Evolutionary conservation across 2,797 vertebrate genomes (phyloP).

Genomic region (Characodon lateralis): DNA sequence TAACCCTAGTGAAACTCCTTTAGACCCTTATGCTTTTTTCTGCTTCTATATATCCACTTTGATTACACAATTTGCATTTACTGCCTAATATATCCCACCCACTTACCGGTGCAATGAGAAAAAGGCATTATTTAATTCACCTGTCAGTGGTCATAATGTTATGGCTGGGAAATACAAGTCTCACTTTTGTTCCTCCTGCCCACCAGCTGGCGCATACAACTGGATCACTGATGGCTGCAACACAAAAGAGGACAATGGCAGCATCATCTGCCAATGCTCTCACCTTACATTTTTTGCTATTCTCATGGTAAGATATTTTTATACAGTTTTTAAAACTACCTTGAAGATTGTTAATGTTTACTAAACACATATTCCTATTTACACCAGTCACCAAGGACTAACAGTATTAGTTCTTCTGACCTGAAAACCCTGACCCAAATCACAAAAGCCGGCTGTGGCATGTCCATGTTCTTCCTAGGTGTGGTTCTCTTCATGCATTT

Average conservation of each 20-base stretch:
- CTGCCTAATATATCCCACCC: too few relatives aligned
- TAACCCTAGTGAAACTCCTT: too few relatives aligned
- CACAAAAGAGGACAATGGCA: slow-evolving; percentile 17
- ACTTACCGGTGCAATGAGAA: too few relatives aligned
- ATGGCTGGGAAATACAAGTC: neutral
- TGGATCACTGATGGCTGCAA: slow-evolving; percentile 53
- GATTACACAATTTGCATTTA: too few relatives aligned
- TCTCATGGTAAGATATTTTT: slow-evolving; percentile 54
- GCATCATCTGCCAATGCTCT: slow-evolving; percentile 59
- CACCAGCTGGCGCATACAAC: slow-evolving; percentile 1
- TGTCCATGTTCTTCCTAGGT: slow-evolving; percentile 65
- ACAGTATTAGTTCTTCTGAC: slow-evolving; percentile 14
- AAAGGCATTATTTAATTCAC: too few relatives aligned
- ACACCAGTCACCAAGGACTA: slow-evolving; percentile 30
- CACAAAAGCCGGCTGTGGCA: slow-evolving; percentile 64
- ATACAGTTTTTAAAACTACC: neutral
- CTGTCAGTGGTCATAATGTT: neutral
- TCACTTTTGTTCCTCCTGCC: neutral
- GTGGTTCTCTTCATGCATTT: slow-evolving; percentile 60
- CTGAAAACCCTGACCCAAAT: slow-evolving; percentile 56
- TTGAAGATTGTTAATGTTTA: neutral
- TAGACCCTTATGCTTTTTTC: too few relatives aligned
- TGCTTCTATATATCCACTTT: too few relatives aligned
- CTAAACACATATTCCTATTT: neutral
- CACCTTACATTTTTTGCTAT: slow-evolving; percentile 74